Percentiles rank a stretch among this genome's conserved stretches.
phyloP scores from a whole-genome alignment of 2,797 vertebrate genomes.

The Danio choprae region DNA sequence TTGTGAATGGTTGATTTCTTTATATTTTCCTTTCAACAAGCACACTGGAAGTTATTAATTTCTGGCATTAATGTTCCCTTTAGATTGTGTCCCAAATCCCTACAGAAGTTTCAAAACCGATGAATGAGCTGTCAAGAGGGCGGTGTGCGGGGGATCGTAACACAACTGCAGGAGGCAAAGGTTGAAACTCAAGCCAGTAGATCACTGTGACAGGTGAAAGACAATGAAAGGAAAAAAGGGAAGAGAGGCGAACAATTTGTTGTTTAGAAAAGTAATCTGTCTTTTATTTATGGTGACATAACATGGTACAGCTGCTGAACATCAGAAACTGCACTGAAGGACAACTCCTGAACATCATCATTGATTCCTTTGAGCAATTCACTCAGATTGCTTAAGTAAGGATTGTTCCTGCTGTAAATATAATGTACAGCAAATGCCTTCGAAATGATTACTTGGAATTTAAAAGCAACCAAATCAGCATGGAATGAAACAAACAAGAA shows the following conservation, averaged over 20 bases:
- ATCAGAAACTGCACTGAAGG: background rate
- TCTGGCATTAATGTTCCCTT: conserved; percentile 45
- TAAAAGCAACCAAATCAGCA: background rate
- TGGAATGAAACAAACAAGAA: background rate
- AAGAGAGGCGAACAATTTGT: background rate
- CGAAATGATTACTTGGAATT: background rate
- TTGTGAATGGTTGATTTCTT: conserved; percentile 22
- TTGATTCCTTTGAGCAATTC: background rate
- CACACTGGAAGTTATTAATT: conserved; percentile 45
- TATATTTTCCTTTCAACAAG: conserved; percentile 39
- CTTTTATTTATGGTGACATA: background rate
- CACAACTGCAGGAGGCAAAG: background rate
- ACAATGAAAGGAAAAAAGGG: background rate
- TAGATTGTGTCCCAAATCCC: conserved; percentile 41
- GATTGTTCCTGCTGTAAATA: background rate
- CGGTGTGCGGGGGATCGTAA: background rate
- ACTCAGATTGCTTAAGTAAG: background rate
- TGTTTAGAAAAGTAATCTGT: background rate
- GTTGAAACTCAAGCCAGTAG: conserved; percentile 22
- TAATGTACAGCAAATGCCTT: background rate
- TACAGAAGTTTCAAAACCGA: conserved; percentile 52
- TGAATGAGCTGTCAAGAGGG: conserved; percentile 39
- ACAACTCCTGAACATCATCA: background rate
- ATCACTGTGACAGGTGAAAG: conserved; percentile 28
- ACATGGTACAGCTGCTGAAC: background rate